Evolutionary conservation across 1,140 invertebrate species (phyloP), one percentile per base, ranked within the genome.

Genomic region (Sitodiplosis mosellana): DNA sequence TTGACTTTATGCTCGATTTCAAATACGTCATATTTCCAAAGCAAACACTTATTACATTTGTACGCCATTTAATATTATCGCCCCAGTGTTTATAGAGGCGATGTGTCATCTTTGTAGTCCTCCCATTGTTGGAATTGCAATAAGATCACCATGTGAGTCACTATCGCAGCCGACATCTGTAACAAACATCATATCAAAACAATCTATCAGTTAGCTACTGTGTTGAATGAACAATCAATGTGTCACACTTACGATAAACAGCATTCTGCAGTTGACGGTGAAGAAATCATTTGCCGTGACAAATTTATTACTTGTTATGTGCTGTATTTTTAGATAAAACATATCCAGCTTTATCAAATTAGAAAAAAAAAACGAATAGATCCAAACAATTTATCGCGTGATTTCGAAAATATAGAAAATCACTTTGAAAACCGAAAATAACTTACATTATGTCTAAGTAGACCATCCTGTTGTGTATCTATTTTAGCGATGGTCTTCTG

Each of bases 111-210:
- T 41, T 41, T 11, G 18, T 18, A n/a, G 18, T 41, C 38, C 17
- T 41, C 38, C 38, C 38, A 41, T 41, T 41, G 38, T 18, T 41
- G 38, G 18, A 41, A 41, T 41, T 41, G 38, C 15, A 41, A 41
- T 18, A 41, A 41, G 17, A 41, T 41, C 38, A 41, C 17, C 38
- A 41, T 41, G 15, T 41, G 38, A n/a, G 38, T 41, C 6, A 41
- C 38, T 7, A 41, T 41, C 7, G 38, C 38, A 11, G 38, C 38
- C 6, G 11, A 11, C 38, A 41, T 41, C 38, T 41, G 17, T 6
- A 41, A 41, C 14, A 34, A 34, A 34, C 14, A 34, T 8, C 7
- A 34, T 34, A 34, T 34, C 14, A 34, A 34, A 36, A 36, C n/a
- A 36, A 10, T 36, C 8, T n/a, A n/a, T 36, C n/a, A 10, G 8